Conservation (phyloP, 2,888 invertebrate species). For the Didymodactylos carnosus region DNA sequence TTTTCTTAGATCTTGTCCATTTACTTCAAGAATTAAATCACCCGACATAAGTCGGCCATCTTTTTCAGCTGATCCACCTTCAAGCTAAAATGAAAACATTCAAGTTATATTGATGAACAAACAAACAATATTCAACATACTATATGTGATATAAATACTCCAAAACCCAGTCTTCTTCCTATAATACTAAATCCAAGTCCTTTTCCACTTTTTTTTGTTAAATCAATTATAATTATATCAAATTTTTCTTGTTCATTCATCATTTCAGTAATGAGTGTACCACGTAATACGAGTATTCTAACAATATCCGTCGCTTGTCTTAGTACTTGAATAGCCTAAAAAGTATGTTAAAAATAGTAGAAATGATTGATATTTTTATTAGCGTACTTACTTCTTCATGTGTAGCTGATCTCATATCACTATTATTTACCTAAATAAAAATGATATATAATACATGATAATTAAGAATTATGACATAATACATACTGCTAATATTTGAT, state of each 20-base stretch:
- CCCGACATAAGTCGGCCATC: conserved; percentile 76
- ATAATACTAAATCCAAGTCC: conserved; percentile 50
- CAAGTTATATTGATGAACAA: not conserved
- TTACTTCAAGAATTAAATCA: conserved; percentile 68
- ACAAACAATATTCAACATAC: conserved; percentile 42
- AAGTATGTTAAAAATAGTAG: conserved; percentile 58
- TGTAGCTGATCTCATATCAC: not conserved
- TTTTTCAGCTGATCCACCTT: conserved; percentile 59
- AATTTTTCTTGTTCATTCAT: not conserved
- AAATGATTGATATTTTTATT: conserved; percentile 56
- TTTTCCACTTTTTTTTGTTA: conserved; percentile 8
- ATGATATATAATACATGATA: not conserved
- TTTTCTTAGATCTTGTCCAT: conserved; percentile 52
- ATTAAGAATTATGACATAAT: not conserved
- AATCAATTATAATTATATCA: conserved; percentile 1
- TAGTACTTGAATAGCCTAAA: conserved; percentile 60
- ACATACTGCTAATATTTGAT: conserved; percentile 65
- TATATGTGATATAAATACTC: conserved; percentile 75
- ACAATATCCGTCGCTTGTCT: conserved; percentile 44
- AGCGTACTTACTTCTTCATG: too few relatives aligned
- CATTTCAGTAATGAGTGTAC: too few relatives aligned
- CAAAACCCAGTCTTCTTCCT: conserved; percentile 47
- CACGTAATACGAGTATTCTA: not conserved
- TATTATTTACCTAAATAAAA: not conserved
- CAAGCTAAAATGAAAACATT: conserved; percentile 42